Conservation (phyloP, 2,888 invertebrate genomes). For the Pseudoips prasinana region DNA sequence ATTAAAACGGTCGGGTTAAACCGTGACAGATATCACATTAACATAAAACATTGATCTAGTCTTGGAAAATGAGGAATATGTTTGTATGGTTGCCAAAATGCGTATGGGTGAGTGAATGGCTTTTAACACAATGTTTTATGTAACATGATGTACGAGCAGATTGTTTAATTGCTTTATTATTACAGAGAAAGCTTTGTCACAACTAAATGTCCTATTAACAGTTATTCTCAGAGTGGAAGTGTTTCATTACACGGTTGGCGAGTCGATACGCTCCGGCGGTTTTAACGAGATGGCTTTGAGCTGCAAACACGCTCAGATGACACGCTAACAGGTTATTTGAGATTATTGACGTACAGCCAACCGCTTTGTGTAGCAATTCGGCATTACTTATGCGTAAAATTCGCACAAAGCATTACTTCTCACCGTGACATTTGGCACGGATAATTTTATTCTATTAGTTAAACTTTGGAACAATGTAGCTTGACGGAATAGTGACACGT, state of each 20-base stretch:
- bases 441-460: no score
- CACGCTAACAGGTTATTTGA: slow-evolving; percentile 43
- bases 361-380: slow-evolving; percentile 13
- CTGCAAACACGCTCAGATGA: slow-evolving; percentile 48
- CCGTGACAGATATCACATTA: no score
- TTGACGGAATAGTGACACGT: no score
- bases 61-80: no score
- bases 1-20: no score
- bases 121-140: slow-evolving; percentile 25
- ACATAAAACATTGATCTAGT: no score
- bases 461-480: no score
- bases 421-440: no score
- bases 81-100: no score
- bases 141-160: slow-evolving; percentile 19
- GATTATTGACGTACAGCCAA: slow-evolving; percentile 34
- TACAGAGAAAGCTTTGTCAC: slow-evolving; percentile 64
- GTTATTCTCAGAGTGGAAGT: slow-evolving; percentile 75
- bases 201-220: slow-evolving; percentile 66
- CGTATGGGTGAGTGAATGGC: no score
- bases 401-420: no score
- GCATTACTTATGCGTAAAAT: no score
- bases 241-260: slow-evolving; percentile 74
- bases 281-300: slow-evolving; percentile 66
- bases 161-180: slow-evolving; percentile 55
- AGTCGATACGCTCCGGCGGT: slow-evolving; percentile 62